These are phyloP conservation scores for Tolypeutes matacus DNA, from an alignment of 2,797 vertebrate species.

Conservation along the genomic window DNA sequence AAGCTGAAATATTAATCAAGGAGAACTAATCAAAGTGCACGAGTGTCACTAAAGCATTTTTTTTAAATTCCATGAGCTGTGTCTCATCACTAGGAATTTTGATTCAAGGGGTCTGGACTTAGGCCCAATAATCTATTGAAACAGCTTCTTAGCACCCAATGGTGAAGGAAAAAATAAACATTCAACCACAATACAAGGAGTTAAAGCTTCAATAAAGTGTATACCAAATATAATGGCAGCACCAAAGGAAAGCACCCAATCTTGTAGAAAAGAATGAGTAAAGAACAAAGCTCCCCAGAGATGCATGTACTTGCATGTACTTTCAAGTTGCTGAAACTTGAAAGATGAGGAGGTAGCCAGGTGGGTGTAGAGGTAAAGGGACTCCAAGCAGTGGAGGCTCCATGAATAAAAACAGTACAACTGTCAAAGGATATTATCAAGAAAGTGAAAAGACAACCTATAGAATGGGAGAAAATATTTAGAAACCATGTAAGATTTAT, in stretches of 20 bases:
- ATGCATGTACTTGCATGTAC: constrained; percentile 24
- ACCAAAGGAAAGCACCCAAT: background rate
- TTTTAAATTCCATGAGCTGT: background rate
- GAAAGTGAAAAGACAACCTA: no score
- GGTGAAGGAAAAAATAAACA: constrained; percentile 31
- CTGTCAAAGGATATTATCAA: background rate
- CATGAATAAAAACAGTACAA: constrained; percentile 41
- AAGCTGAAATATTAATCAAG: constrained; percentile 19
- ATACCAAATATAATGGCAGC: background rate
- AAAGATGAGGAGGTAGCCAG: constrained; percentile 6
- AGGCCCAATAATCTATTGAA: constrained; percentile 22
- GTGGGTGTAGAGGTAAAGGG: background rate
- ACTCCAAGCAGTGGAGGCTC: background rate
- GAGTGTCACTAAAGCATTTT: background rate
- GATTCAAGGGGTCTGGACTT: constrained; percentile 25
- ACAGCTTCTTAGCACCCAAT: background rate
- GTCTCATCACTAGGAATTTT: constrained; percentile 19
- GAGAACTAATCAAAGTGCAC: constrained; percentile 15
- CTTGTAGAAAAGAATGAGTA: background rate
- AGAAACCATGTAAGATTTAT: no score
- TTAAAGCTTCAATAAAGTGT: constrained; percentile 17
- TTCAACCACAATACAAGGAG: background rate
- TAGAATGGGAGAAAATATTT: no score
- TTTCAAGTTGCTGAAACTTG: constrained; percentile 1
- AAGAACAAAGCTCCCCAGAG: background rate